Conservation (phyloP, 2,113 vertebrate genomes). For the Acanthochromis polyacanthus region DNA sequence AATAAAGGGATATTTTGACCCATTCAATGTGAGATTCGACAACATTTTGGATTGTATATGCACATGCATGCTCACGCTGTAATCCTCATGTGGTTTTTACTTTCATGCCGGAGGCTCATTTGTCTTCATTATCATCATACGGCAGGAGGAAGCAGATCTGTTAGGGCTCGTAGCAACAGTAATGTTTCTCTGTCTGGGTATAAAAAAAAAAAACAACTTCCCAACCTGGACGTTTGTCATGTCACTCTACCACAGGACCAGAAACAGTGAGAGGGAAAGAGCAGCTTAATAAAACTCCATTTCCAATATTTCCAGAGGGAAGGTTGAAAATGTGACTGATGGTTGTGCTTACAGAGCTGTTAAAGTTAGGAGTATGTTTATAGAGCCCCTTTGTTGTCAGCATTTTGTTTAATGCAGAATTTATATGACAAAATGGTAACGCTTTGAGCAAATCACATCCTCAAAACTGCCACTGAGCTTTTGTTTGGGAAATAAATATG, state of each 20-base stretch:
- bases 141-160: conserved; percentile 67
- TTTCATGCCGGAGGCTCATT: conserved; percentile 66
- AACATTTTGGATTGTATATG: conserved; percentile 12
- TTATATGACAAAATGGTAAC: conserved; percentile 45
- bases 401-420: conserved; percentile 33
- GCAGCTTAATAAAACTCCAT: conserved; percentile 41
- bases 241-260: conserved; percentile 33
- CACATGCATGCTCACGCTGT: conserved; percentile 30
- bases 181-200: conserved; percentile 59
- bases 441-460: conserved; percentile 42
- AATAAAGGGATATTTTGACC: conserved; percentile 53
- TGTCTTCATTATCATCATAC: conserved; percentile 77
- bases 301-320: conserved; percentile 40
- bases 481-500: conserved; percentile 55
- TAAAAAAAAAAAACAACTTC: conserved; percentile 62
- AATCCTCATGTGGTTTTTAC: conserved; percentile 73
- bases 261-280: conserved; percentile 40
- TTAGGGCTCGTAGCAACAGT: conserved; percentile 56
- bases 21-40: conserved; percentile 17
- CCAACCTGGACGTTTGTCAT: conserved; percentile 65
- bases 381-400: not conserved
- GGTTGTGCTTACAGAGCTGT: conserved; percentile 26
- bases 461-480: conserved; percentile 33
- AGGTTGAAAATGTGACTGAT: conserved; percentile 36
- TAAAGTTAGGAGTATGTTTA: conserved; percentile 23